A percentile compares a stretch with the other conserved stretches of the same genome.
phyloP scores from a whole-genome alignment of 2,113 vertebrate species.

The Edolisoma coerulescens region DNA sequence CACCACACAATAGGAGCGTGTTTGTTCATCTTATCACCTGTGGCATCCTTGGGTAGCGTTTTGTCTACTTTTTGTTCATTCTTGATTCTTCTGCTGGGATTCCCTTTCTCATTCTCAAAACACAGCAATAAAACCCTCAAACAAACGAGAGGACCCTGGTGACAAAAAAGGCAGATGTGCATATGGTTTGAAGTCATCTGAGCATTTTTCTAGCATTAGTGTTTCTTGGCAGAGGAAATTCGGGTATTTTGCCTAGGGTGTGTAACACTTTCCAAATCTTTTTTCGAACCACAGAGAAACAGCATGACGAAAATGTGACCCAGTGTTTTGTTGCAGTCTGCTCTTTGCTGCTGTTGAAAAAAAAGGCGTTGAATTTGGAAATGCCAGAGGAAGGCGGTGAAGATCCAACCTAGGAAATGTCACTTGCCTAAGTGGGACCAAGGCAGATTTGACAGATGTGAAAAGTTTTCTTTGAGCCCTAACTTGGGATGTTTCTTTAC shows the following conservation, averaged over 20 bases:
- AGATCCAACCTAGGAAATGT: neutral
- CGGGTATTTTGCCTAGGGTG: constrained; percentile 41
- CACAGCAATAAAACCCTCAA: neutral
- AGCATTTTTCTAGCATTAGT: constrained; percentile 53
- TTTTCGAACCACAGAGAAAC: neutral
- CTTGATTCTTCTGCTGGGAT: neutral
- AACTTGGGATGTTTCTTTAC: neutral
- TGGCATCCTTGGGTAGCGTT: neutral
- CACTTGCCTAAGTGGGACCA: neutral
- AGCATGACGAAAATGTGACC: neutral
- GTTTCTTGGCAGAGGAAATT: constrained; percentile 41
- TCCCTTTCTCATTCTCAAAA: neutral
- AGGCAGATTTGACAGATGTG: neutral
- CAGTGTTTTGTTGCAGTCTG: neutral
- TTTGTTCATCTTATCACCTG: neutral
- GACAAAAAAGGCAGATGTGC: neutral
- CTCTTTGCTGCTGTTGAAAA: neutral
- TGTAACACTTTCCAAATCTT: constrained; percentile 44
- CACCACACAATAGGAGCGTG: fast-evolving
- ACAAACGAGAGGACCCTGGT: neutral
- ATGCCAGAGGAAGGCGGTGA: neutral
- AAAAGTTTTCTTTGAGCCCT: neutral
- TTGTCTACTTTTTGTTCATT: neutral
- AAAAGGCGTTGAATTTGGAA: neutral
- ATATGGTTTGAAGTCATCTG: constrained; percentile 20